A percentile compares a stretch with the other conserved stretches of the same genome.
phyloP scores from a whole-genome alignment of 1,140 invertebrate genomes.

The Pseudachorutes palmiensis region DNA sequence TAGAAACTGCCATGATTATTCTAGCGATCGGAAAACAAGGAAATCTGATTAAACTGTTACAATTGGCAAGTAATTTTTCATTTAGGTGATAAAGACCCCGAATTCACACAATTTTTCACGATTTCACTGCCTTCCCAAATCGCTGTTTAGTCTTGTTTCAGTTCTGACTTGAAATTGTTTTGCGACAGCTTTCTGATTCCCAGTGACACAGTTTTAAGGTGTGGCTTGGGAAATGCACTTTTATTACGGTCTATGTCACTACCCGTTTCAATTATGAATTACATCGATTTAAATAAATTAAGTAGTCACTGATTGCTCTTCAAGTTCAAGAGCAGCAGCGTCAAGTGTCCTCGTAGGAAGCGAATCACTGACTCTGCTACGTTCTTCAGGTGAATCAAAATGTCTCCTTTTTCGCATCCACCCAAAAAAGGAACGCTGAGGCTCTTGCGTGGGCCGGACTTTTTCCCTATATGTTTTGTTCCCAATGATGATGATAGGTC shows the following conservation, averaged over 20 bases:
- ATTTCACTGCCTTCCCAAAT: too few species aligned
- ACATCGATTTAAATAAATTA: too few species aligned
- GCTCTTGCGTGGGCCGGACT: background rate
- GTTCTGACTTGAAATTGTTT: background rate
- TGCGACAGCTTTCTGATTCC: background rate
- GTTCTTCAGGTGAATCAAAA: background rate
- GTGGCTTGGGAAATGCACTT: too few species aligned
- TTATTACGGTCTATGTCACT: too few species aligned
- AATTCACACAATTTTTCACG: background rate
- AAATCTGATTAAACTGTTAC: background rate
- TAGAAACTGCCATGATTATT: too few species aligned
- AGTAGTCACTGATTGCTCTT: too few species aligned
- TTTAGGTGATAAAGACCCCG: background rate
- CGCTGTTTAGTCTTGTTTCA: background rate
- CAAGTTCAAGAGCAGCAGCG: background rate
- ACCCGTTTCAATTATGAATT: too few species aligned
- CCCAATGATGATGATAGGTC: background rate
- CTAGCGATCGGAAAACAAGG: background rate
- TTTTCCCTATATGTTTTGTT: background rate
- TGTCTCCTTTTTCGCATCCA: constrained; percentile 6
- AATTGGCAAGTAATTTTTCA: background rate
- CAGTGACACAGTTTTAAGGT: too few species aligned
- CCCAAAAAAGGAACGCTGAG: background rate
- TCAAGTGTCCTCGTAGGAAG: background rate
- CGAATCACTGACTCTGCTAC: background rate